Evolutionary conservation across 2,113 vertebrate genomes (phyloP).

Genomic region (Boulengeromyrus knoepffleri): DNA sequence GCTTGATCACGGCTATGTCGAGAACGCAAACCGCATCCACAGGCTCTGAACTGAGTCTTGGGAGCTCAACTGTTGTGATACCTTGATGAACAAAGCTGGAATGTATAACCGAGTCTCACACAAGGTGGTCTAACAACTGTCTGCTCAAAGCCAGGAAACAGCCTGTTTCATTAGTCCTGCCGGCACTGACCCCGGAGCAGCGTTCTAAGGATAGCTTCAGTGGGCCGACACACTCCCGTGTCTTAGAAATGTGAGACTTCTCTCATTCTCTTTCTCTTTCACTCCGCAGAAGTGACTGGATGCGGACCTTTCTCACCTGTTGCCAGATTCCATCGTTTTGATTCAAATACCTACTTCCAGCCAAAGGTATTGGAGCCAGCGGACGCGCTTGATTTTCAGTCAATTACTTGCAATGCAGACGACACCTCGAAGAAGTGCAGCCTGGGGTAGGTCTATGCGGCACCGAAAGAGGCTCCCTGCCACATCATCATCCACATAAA

Average conservation of each 20-base stretch:
- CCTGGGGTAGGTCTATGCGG: background rate
- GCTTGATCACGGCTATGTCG: background rate
- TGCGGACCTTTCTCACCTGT: background rate
- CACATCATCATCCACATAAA: background rate
- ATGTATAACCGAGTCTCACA: conserved; percentile 34
- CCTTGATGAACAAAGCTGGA: conserved; percentile 54
- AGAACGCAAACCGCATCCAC: conserved; percentile 42
- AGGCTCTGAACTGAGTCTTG: conserved; percentile 47
- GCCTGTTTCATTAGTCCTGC: background rate
- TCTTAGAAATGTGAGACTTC: background rate
- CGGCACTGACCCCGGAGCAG: background rate
- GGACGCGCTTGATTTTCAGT: background rate
- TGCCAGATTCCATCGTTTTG: background rate
- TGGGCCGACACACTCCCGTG: background rate
- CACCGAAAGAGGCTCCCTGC: background rate
- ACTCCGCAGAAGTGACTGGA: background rate
- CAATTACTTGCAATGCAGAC: background rate
- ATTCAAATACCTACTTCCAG: background rate
- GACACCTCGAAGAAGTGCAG: background rate
- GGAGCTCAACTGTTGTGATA: conserved; percentile 45
- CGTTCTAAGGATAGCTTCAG: background rate
- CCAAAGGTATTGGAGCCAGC: background rate
- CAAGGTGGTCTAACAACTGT: conserved; percentile 10
- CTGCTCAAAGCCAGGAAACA: conserved; percentile 15
- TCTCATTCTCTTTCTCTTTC: background rate